Conservation (phyloP, 2,888 invertebrate genomes). For the Sphaerophoria taeniata region DNA sequence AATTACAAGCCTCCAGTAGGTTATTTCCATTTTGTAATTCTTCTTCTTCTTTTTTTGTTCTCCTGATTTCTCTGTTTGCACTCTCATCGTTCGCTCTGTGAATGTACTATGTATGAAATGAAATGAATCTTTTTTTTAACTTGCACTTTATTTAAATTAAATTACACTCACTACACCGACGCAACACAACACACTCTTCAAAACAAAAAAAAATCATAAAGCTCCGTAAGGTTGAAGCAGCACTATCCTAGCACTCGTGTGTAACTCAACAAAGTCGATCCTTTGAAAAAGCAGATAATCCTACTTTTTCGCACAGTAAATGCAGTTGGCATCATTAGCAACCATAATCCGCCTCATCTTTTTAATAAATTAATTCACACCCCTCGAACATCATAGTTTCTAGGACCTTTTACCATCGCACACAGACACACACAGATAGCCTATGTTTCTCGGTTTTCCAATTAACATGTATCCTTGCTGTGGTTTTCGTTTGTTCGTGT, state of each 20-base stretch:
- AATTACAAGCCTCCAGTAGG: slow-evolving; percentile 18
- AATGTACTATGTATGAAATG: slow-evolving; percentile 11
- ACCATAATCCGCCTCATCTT: slow-evolving; percentile 20
- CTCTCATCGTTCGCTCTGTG: neutral
- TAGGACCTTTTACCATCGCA: too few species aligned
- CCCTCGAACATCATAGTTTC: slow-evolving; percentile 1
- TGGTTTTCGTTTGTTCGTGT: neutral
- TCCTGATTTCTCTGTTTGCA: slow-evolving; percentile 11
- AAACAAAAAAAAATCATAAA: slow-evolving; percentile 4
- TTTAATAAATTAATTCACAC: slow-evolving; percentile 64
- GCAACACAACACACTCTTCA: neutral
- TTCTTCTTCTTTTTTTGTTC: neutral
- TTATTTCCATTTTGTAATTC: neutral
- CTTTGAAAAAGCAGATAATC: slow-evolving; percentile 25
- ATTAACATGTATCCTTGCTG: slow-evolving; percentile 27
- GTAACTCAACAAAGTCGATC: slow-evolving; percentile 7
- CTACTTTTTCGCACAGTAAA: slow-evolving; percentile 33
- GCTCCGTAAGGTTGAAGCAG: neutral
- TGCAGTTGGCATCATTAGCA: slow-evolving; percentile 62
- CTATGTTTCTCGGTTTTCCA: slow-evolving; percentile 26
- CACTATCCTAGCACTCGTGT: neutral
- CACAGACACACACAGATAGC: neutral
- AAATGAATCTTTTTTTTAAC: slow-evolving; percentile 50
- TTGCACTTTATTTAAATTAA: slow-evolving; percentile 61
- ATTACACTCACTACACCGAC: slow-evolving; percentile 19